Evolutionary conservation across 2,113 vertebrate species (phyloP).

Genomic region (Syngnathus scovelli): DNA sequence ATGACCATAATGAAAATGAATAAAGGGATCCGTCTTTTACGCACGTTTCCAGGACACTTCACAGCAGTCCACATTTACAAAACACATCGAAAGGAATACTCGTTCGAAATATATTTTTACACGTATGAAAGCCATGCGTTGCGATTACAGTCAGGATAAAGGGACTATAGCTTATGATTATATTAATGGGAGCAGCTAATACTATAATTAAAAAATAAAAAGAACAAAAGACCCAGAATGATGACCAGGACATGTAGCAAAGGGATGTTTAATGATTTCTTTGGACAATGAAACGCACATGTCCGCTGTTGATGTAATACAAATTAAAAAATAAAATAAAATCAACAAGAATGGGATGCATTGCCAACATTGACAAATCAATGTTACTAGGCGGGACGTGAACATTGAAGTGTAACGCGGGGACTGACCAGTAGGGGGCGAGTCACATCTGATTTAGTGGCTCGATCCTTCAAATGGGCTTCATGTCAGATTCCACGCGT

Average conservation of each 20-base stretch:
- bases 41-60: constrained; percentile 52
- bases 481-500: constrained; percentile 25
- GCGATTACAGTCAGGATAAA: constrained; percentile 42
- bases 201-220: constrained; percentile 30
- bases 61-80: constrained; percentile 38
- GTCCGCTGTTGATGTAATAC: constrained; percentile 61
- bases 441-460: constrained; percentile 46
- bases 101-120: constrained; percentile 41
- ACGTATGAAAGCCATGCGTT: constrained; percentile 57
- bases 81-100: constrained; percentile 43
- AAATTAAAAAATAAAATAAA: constrained; percentile 52
- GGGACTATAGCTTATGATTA: constrained; percentile 7
- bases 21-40: constrained; percentile 59
- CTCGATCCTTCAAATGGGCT: constrained; percentile 19
- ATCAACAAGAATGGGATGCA: constrained; percentile 38
- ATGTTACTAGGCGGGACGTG: constrained; percentile 30
- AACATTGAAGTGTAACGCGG: constrained; percentile 38
- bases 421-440: constrained; percentile 54
- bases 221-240: constrained; percentile 64
- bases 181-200: constrained; percentile 57
- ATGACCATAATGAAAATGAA: constrained; percentile 42
- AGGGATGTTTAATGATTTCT: constrained; percentile 72
- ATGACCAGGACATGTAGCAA: constrained; percentile 69
- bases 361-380: constrained; percentile 57
- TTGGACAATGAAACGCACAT: constrained; percentile 71